These are phyloP conservation scores for Procavia capensis DNA, from an alignment of 2,113 vertebrate species.

Conservation along the genomic window DNA sequence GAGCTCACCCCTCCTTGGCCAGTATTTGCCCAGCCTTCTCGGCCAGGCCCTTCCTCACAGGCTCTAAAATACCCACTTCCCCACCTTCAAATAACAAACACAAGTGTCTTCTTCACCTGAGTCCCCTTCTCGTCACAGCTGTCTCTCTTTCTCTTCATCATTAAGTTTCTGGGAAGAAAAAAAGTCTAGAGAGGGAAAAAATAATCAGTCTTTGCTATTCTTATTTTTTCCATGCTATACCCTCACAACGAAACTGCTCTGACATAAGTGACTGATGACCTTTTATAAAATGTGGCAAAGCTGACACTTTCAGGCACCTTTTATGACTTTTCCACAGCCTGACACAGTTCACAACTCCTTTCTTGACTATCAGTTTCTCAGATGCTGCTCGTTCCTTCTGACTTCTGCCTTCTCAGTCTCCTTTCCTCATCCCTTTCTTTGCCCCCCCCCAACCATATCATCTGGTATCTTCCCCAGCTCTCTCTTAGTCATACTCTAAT, in stretches of 20 bases:
- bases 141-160: not conserved
- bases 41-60: not conserved
- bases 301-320: not conserved
- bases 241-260: not conserved
- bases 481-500: not conserved
- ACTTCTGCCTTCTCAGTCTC: not conserved
- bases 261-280: not conserved
- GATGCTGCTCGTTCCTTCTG: not conserved
- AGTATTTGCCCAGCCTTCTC: not conserved
- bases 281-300: not conserved
- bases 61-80: not conserved
- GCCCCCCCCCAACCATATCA: not conserved
- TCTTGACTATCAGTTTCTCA: not conserved
- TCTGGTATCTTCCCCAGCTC: not conserved
- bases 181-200: not conserved
- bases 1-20: not conserved
- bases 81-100: slow-evolving; percentile 10
- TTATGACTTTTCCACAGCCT: not conserved
- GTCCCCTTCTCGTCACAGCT: not conserved
- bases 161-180: slow-evolving; percentile 24
- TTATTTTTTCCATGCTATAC: not conserved
- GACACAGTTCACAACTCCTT: not conserved
- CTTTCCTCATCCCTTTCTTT: not conserved
- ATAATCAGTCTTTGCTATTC: not conserved
- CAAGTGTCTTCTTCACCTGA: not conserved